Evolutionary conservation across 2,113 vertebrate genomes (phyloP), one percentile per base, ranked within the genome.

Genomic region (Amazona vittata): DNA sequence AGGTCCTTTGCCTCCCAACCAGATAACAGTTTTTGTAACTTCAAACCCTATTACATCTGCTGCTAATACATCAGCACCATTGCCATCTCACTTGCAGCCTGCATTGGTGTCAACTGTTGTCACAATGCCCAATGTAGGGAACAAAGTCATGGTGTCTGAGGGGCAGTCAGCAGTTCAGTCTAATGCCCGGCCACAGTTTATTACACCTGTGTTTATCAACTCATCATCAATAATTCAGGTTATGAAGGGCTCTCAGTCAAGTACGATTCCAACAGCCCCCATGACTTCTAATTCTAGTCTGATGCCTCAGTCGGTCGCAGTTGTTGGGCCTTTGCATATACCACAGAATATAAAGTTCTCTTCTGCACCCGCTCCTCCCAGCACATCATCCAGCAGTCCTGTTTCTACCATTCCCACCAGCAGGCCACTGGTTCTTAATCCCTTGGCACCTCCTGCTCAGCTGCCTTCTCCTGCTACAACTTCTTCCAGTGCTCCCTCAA

Each of bases 1-100:
- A 41, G 96, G 97, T 89, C 85, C 98, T 50, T 96, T 98, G 85
- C 97, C 99, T 46, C 98, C 98, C 90, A 99, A 98, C 94, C 99
- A 99, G 89, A 99, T 99, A 96, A 99, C 99, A 76, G 99, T 99
- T 64, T 99, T 99, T 94, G 99, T 99, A 57, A 99, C 99, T 55
- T 99, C 99, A 62, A 99, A 99, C 94, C 98, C 99, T 25, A 99
- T 99, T 60, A 98, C 98, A 25, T 98, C 98, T 60, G 98, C 99
- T 80, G 98, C 99, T 82, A 98, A 98, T 57, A 98, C 99, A 41
- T 98, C 98, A 50, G 93, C 98, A 75, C 93, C 98, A 0, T 78
- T 98, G 95, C 96, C 98, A 26, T 98, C 98, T 85, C 99, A 99
- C 82, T 96, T 98, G 55, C 98, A 99, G 21, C 97, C 99, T 73